Base-by-base conservation (phyloP, 2,888 invertebrate genomes). In the Dione vanillae region DNA sequence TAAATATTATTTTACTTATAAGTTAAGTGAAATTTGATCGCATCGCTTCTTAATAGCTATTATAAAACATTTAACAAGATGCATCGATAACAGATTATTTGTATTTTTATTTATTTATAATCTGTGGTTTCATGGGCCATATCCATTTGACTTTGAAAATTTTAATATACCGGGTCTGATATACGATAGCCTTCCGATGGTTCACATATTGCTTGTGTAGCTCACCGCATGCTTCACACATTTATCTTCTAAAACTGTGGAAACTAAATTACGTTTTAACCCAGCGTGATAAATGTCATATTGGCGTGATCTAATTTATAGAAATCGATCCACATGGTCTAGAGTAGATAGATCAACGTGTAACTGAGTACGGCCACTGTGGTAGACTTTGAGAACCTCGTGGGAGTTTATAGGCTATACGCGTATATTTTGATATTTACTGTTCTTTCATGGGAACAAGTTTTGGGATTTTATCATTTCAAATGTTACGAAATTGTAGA, bases 291-390 rank as follows among this genome's bases (percentile, higher is more conserved):
- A 74, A 70, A 72, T 61, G 65, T 66, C 65, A 74, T 65, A 61
- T 56, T 70, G 43, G 72, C 59, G 35, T 66, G 65, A 72, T 64
- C 35, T 59, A 58, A 72, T 72, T 41, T 56, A 37, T 12, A 68
- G 75, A 71, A 76, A 76, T 75, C 68, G 74, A 76, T 74, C 69
- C 65, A 65, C 40, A 56, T 54, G 41, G 79, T 81, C 85, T 85
- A 78, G 82, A 75, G 78, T 81, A 81, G 81, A 76, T 81, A 83
- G 84, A 86, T 87, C 82, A 79, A 82, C 82, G 78, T 80, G 84
- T 87, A 86, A 83, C 83, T 82, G 81, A 78, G 74, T 74, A 78
- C 74, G 82, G 88, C 90, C 89, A 85, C 90, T 90, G 89, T 84
- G 85, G 89, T 86, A 87, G 87, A 85, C 83, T 80, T 82, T 54